phyloP scores from a whole-genome alignment of 2,888 invertebrate species.

The Drosophila subquinaria region DNA sequence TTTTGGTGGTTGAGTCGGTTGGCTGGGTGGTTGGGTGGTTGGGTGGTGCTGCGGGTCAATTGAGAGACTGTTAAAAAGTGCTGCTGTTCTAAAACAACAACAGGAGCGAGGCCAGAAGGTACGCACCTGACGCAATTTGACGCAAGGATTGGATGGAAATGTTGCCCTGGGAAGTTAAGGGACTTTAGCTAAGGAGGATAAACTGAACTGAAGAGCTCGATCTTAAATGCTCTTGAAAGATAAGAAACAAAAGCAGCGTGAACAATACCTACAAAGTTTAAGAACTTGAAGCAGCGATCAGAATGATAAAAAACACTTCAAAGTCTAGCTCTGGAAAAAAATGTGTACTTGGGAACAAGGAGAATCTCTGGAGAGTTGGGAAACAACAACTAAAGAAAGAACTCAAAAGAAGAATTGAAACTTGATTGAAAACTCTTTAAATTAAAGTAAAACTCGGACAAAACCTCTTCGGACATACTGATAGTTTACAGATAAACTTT shows the following conservation, averaged over 20 bases:
- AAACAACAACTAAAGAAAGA: too few species aligned
- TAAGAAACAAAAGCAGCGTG: neutral
- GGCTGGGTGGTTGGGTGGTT: conserved; percentile 10
- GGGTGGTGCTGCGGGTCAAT: conserved; percentile 57
- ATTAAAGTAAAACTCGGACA: neutral
- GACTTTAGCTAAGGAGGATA: neutral
- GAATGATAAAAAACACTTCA: neutral
- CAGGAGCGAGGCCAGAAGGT: conserved; percentile 16
- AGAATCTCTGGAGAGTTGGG: neutral
- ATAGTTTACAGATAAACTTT: neutral
- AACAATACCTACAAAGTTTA: too few species aligned
- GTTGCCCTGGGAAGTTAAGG: conserved; percentile 4
- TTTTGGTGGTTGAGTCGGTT: conserved; percentile 40
- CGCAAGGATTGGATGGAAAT: neutral
- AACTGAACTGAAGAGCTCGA: neutral
- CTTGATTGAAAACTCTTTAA: too few species aligned
- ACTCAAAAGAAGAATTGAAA: too few species aligned
- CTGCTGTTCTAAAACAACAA: conserved; percentile 24
- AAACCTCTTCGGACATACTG: neutral
- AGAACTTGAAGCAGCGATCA: neutral
- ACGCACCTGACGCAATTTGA: conserved; percentile 51
- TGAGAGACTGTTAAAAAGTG: conserved; percentile 32
- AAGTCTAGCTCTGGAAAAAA: neutral
- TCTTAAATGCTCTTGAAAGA: neutral
- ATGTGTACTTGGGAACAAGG: neutral